A percentile compares a stretch with the other conserved stretches of the same genome.
phyloP scores from a whole-genome alignment of 2,797 vertebrate genomes.

The Phrynocephalus guinanensis region DNA sequence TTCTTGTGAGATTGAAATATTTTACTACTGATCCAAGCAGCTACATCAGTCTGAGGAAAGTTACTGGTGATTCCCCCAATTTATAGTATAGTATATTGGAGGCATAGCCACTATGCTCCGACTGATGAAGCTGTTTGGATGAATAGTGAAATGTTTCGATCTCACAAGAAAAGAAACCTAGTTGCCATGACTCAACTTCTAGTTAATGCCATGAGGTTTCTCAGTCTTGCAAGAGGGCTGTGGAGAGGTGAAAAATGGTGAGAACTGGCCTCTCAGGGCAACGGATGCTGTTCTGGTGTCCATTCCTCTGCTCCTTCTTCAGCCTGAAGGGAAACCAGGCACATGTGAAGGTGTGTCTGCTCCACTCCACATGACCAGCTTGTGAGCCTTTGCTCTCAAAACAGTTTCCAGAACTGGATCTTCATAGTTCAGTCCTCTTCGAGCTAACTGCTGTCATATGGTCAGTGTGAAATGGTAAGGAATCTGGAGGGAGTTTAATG shows the following conservation, averaged over 20 bases:
- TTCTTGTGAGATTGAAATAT: too few relatives aligned
- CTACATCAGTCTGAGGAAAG: too few relatives aligned
- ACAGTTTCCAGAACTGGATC: neutral
- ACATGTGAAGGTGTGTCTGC: neutral
- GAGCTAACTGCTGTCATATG: neutral
- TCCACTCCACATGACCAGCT: neutral
- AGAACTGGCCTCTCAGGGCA: neutral
- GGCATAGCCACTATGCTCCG: too few relatives aligned
- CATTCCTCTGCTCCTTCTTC: neutral
- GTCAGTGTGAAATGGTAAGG: slow-evolving; percentile 33
- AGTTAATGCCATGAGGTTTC: neutral
- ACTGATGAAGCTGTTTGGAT: too few relatives aligned
- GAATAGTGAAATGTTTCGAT: too few relatives aligned
- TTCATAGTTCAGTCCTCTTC: neutral
- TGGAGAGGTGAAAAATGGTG: neutral
- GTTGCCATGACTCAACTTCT: too few relatives aligned
- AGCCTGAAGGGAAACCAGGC: neutral
- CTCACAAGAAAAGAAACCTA: too few relatives aligned
- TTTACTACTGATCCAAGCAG: too few relatives aligned
- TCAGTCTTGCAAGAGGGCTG: neutral
- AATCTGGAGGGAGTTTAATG: slow-evolving; percentile 58
- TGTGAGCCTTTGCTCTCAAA: neutral
- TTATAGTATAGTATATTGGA: too few relatives aligned
- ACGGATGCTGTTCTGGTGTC: too few relatives aligned
- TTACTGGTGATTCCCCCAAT: too few relatives aligned